Base-by-base conservation (phyloP, 2,888 invertebrate genomes). In the Hartigia nigra region DNA sequence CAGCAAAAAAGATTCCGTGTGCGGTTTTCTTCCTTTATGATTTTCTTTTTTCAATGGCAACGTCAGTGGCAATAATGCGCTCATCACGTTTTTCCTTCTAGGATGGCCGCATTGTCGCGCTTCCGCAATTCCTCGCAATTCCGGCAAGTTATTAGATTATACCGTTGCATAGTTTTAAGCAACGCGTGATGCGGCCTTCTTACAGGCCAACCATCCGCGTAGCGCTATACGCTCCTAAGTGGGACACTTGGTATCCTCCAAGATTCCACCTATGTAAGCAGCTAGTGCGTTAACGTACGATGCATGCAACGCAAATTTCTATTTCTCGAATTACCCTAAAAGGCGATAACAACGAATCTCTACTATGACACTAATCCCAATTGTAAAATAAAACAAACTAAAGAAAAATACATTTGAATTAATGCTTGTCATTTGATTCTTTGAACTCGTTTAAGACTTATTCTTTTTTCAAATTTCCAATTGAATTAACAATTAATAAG, bases 241-340 rank as follows among this genome's bases (percentile, higher is more conserved):
- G 86, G 90, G 90, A 90, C 91, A 87, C 88, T 79, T 72, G 72
- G 88, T 89, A 91, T 91, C 91, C 89, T 90, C 89, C 86, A 88
- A 88, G 89, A 88, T 89, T 87, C 89, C 82, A 86, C 85, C 83
- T 86, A 87, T 86, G 90, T 12, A 31, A 31, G 72, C 72, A 34
- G 31, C 31, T 34, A 72, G 12, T 72, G 31, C 72, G 72, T 34
- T 72, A 70, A 75, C 78, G 80, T 86, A 84, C 81, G 31, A 72
- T 34, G 81, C 80, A 81, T 83, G 79, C 80, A 55, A 82, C 82
- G 87, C 84, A 84, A 91, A 89, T 90, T 90, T 91, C 91, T 91
- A 91, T 89, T 91, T 90, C 89, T 90, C 86, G 86, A 88, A 88
- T 86, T 83, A 84, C 82, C 84, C 77, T n/a, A 69, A 31, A 76